Percentiles rank a stretch among this genome's conserved stretches.
phyloP scores from a whole-genome alignment of 2,113 vertebrate species.

The Andinoacara biseriatus region DNA sequence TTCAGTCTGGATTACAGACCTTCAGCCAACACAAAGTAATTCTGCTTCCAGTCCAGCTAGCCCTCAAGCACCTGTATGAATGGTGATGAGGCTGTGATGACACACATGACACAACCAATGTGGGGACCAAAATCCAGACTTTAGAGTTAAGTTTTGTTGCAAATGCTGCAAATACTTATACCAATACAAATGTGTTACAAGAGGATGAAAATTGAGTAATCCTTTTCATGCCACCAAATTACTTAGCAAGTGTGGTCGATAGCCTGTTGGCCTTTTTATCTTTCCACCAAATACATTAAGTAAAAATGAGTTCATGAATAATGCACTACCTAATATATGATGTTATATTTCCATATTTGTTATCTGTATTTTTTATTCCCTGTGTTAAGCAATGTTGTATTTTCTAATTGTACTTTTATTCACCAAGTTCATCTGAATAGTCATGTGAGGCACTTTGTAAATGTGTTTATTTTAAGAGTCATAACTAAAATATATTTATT shows the following conservation, averaged over 20 bases:
- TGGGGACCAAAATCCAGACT: not conserved
- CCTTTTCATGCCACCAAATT: not conserved
- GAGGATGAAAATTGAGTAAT: not conserved
- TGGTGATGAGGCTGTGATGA: not conserved
- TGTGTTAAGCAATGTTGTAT: too few species aligned
- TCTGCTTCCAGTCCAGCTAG: not conserved
- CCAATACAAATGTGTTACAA: not conserved
- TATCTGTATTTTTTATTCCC: not conserved
- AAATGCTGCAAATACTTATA: not conserved
- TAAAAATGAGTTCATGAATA: not conserved
- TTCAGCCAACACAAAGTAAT: not conserved
- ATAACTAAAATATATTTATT: too few species aligned
- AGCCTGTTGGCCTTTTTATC: not conserved
- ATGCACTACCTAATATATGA: not conserved
- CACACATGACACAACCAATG: not conserved
- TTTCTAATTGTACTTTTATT: not conserved
- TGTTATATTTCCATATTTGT: not conserved
- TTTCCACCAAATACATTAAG: not conserved
- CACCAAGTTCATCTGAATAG: not conserved
- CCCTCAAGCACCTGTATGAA: not conserved
- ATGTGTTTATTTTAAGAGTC: not conserved
- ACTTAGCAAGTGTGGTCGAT: not conserved
- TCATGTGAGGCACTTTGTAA: not conserved
- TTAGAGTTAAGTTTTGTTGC: not conserved
- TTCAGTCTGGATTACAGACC: constrained; percentile 1